phyloP scores from a whole-genome alignment of 2,797 vertebrate genomes.

The Sebastes iracundus region DNA sequence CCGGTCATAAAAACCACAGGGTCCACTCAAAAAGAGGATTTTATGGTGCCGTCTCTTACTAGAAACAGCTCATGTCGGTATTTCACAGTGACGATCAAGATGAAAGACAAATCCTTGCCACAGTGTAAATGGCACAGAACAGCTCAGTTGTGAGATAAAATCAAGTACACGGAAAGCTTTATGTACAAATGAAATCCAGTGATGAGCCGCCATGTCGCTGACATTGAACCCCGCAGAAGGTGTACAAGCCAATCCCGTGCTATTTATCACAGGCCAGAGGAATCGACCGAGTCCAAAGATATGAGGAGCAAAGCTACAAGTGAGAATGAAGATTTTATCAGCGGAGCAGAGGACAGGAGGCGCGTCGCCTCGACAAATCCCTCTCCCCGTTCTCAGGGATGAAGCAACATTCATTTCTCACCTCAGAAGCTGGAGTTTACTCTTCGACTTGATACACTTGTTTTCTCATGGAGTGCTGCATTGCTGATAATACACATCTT shows the following conservation, averaged over 20 bases:
- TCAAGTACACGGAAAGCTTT: constrained; percentile 38
- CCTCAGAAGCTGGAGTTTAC: constrained; percentile 43
- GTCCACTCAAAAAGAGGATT: neutral
- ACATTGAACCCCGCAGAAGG: constrained; percentile 40
- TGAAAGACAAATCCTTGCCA: neutral
- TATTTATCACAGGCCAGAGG: constrained; percentile 64
- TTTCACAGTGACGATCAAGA: neutral
- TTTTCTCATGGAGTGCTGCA: constrained; percentile 18
- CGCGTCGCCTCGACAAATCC: constrained; percentile 47
- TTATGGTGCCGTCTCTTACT: neutral
- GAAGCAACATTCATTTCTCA: constrained; percentile 47
- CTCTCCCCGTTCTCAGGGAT: constrained; percentile 30
- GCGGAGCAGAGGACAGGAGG: constrained; percentile 43
- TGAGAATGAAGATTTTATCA: constrained; percentile 70
- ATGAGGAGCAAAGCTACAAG: constrained; percentile 59
- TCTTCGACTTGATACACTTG: constrained; percentile 16
- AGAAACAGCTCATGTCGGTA: neutral
- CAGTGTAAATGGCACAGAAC: neutral
- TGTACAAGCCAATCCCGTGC: constrained; percentile 37
- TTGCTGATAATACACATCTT: constrained; percentile 59
- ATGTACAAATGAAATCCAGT: constrained; percentile 56
- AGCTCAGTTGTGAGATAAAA: constrained; percentile 34
- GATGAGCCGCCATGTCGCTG: constrained; percentile 53
- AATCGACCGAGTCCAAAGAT: constrained; percentile 57
- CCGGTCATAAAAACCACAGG: neutral